phyloP scores from a whole-genome alignment of 2,797 vertebrate genomes.

The Cheirogaleus major region DNA sequence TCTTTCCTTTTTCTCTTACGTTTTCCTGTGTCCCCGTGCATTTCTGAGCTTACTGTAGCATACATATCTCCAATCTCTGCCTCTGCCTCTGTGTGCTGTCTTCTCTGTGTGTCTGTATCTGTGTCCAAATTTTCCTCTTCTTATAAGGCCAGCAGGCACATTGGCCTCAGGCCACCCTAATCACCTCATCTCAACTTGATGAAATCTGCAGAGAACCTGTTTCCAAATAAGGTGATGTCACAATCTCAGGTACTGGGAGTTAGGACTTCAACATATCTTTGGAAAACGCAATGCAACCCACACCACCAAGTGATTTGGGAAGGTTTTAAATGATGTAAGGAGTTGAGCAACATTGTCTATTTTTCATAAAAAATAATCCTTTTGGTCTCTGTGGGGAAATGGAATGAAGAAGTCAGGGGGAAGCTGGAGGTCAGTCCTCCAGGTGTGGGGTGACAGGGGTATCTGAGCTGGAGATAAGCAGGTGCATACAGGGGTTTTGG shows the following conservation, averaged over 20 bases:
- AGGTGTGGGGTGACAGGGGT: background rate
- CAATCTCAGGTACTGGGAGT: background rate
- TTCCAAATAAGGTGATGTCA: background rate
- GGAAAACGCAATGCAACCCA: background rate
- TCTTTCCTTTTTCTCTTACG: too few relatives aligned
- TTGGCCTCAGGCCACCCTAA: background rate
- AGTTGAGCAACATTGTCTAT: background rate
- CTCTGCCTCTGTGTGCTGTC: background rate
- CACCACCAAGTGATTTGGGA: background rate
- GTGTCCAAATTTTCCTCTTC: background rate
- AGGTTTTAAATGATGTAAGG: constrained; percentile 5
- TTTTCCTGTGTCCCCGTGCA: background rate
- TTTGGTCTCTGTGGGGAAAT: background rate
- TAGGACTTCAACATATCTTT: background rate
- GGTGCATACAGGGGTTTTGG: background rate
- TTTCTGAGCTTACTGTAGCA: background rate
- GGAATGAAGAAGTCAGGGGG: background rate
- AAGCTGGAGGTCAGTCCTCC: background rate
- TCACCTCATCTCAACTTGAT: background rate
- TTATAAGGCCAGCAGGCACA: background rate
- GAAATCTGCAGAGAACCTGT: background rate
- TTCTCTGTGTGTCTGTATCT: background rate
- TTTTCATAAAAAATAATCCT: background rate
- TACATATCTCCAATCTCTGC: background rate
- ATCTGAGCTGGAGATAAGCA: background rate